A percentile compares a stretch with the other conserved stretches of the same genome.
Evolutionary conservation across 2,113 vertebrate species (phyloP).

Genomic region (Lepidothrix coronata): DNA sequence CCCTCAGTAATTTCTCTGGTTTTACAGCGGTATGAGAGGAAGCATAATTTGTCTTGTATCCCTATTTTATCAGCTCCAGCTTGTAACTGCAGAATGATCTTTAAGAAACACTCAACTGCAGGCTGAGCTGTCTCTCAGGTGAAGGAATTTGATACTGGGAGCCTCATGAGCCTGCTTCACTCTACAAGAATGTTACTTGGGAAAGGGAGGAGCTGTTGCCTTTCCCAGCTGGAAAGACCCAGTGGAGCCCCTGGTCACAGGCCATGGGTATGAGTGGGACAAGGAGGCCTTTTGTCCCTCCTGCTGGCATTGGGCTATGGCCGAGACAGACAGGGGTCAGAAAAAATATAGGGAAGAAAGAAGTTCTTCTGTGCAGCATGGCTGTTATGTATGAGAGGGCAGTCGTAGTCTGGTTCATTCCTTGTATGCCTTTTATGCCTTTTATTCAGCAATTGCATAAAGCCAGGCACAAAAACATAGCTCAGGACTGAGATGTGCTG

Average conservation of each 20-base stretch:
- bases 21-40: not conserved
- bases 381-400: not conserved
- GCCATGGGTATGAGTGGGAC: not conserved
- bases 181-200: not conserved
- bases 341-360: not conserved
- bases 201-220: not conserved
- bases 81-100: not conserved
- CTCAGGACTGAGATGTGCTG: not conserved
- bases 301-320: not conserved
- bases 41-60: not conserved
- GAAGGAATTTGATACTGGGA: not conserved
- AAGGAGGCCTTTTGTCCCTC: not conserved
- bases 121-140: not conserved
- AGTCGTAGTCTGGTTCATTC: not conserved
- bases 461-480: not conserved
- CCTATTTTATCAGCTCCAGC: not conserved
- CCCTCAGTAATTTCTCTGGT: not conserved
- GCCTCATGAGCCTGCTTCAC: not conserved
- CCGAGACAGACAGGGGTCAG: not conserved
- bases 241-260: accelerated
- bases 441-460: not conserved
- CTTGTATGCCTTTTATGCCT: not conserved
- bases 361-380: not conserved
- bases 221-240: not conserved
- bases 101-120: not conserved